Conservation (phyloP, 2,888 invertebrate species). For the Acrobasis repandana region DNA sequence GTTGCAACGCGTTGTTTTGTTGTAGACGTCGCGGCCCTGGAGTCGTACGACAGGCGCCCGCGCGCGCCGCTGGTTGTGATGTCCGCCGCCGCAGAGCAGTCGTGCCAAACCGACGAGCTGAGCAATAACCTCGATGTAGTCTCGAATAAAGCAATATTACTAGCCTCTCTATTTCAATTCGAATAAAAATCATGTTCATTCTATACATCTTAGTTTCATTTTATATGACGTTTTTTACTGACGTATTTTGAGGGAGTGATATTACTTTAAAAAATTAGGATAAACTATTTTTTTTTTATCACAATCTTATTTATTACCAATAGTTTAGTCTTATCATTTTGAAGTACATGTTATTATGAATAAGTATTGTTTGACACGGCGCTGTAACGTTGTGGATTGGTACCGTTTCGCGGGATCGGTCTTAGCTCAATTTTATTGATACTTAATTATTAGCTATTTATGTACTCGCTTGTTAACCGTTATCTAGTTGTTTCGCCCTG, state of each 20-base stretch:
- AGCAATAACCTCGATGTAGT: slow-evolving; percentile 61
- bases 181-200: not conserved
- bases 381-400: slow-evolving; percentile 6
- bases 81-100: slow-evolving; percentile 36
- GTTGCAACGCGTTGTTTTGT: not conserved
- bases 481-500: slow-evolving; percentile 47
- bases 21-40: slow-evolving; percentile 11
- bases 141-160: slow-evolving; percentile 53
- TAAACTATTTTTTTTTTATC: slow-evolving; percentile 5
- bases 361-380: slow-evolving; percentile 18
- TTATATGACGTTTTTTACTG: slow-evolving; percentile 14
- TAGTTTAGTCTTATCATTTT: slow-evolving; percentile 13
- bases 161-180: slow-evolving; percentile 25
- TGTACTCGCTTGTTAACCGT: slow-evolving; percentile 72
- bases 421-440: slow-evolving; percentile 80
- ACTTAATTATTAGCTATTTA: slow-evolving; percentile 64
- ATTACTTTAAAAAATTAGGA: slow-evolving; percentile 5
- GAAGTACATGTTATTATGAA: slow-evolving; percentile 17
- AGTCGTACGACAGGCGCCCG: slow-evolving; percentile 37
- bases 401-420: slow-evolving; percentile 43
- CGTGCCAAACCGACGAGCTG: slow-evolving; percentile 61
- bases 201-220: not conserved
- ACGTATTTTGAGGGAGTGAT: slow-evolving; percentile 12
- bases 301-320: slow-evolving; percentile 15
- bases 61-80: slow-evolving; percentile 70